Percentiles rank a stretch among this genome's conserved stretches.
Conservation (phyloP, 2,113 vertebrate species). For the Panurus biarmicus region DNA sequence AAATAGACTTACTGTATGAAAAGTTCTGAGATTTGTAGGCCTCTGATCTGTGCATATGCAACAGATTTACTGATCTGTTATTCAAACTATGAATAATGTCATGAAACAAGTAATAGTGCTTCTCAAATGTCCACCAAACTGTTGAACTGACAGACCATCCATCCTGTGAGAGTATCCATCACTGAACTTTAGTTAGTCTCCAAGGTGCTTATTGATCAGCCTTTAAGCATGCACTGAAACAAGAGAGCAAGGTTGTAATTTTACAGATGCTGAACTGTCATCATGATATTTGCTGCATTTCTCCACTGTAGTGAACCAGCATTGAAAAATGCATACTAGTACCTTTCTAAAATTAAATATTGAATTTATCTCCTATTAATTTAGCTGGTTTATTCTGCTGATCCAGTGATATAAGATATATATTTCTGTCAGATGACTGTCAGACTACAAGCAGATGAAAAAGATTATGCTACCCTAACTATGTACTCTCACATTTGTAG, state of each 20-base stretch:
- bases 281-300: not conserved
- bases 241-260: not conserved
- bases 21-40: not conserved
- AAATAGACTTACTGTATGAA: not conserved
- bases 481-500: conserved; percentile 19
- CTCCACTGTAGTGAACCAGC: not conserved
- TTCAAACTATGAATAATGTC: not conserved
- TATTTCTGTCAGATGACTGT: conserved; percentile 9
- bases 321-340: not conserved
- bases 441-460: conserved; percentile 15
- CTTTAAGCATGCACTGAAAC: conserved; percentile 36
- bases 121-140: not conserved
- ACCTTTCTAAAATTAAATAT: not conserved
- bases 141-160: not conserved
- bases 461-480: not conserved
- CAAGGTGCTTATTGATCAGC: conserved; percentile 56
- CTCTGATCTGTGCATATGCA: not conserved
- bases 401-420: not conserved
- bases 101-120: not conserved
- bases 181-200: conserved; percentile 52
- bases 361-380: not conserved
- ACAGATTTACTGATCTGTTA: not conserved
- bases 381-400: not conserved
- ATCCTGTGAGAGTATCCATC: conserved; percentile 16
- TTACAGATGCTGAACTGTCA: not conserved